Conservation (phyloP, 2,888 invertebrate species). For the Drosophila multiciliata region DNA sequence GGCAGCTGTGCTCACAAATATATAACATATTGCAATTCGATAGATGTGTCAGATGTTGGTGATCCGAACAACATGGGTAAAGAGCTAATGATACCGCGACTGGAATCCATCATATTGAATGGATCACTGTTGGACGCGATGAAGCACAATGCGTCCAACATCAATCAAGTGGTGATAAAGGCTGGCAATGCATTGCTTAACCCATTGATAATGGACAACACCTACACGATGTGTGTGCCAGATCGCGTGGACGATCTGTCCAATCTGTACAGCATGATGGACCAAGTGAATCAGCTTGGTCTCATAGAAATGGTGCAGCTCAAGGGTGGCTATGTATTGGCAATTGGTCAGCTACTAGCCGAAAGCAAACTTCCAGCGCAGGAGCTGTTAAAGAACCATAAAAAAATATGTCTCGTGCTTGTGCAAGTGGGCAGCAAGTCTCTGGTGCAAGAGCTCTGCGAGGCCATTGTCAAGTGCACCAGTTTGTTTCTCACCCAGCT, state of each 20-base stretch:
- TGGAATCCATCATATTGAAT: constrained; percentile 70
- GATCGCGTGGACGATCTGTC: constrained; percentile 31
- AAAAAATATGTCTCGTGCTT: constrained; percentile 57
- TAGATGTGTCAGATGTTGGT: background rate
- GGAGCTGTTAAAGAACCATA: constrained; percentile 35
- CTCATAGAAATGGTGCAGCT: constrained; percentile 23
- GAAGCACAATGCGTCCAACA: constrained; percentile 13
- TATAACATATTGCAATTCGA: constrained; percentile 27
- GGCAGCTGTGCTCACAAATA: constrained; percentile 36
- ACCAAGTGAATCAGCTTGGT: constrained; percentile 6
- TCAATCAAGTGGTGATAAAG: background rate
- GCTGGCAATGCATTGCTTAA: constrained; percentile 18
- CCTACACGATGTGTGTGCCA: constrained; percentile 48
- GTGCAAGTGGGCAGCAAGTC: constrained; percentile 74
- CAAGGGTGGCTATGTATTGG: constrained; percentile 27
- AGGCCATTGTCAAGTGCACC: constrained; percentile 65
- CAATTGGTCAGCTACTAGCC: constrained; percentile 33
- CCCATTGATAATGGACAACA: constrained; percentile 59
- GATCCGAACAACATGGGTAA: constrained; percentile 6
- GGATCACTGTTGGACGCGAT: constrained; percentile 63
- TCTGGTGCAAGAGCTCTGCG: constrained; percentile 67
- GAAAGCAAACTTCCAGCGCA: constrained; percentile 1
- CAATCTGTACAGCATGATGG: background rate
- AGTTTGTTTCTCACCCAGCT: constrained; percentile 55
- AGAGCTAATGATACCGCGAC: constrained; percentile 63